Evolutionary conservation across 30 jellyfish, hydroid and myxozoan species (phyloP), one percentile per base, ranked within the genome.

Genomic region (Aurelia aurita complex sp. Pacific): DNA sequence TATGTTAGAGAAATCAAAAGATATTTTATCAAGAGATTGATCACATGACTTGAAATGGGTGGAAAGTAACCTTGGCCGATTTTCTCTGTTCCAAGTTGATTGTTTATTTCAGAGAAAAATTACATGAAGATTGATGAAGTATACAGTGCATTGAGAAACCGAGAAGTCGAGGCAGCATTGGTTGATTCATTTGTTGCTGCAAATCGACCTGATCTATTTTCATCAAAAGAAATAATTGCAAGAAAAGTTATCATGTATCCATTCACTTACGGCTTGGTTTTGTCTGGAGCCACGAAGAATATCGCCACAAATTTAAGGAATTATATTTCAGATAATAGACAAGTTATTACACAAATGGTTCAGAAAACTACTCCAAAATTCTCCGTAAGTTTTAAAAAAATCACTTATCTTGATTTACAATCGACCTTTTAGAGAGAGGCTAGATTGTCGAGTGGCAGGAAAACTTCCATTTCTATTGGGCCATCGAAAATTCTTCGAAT

Each of bases 101-200:
- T 46, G 15, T 46, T 46, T 67, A 18, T 17, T 38, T 15, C 40
- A 85, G 94, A 76, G 68, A 57, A 67, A n/a, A 40, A 73, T 12
- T 74, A 85, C 82, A 40, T 32, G 62, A 85, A 54, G n/a, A 55
- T 54, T 6, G 88, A 85, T 13, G 88, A 74, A 0, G 94, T 85
- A 11, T 74, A 40, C 75, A 69, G 34, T 40, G 88, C 88, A 67
- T 36, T 85, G 60, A 85, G 74, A 63, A 76, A 65, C 59, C 35
- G 94, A n/a, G 55, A 63, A 42, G 94, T 85, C 0, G 82, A 74
- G 10, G 88, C 88, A 43, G 88, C 82, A 0, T 79, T 85, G 15
- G 82, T 85, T 12, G 94, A 85, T 75, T 73, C 94, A 29, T 85
- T 51, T 53, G 84, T 76, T 6, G 94, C 83, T 0, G 94, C 94